Evolutionary conservation across 2,113 vertebrate genomes (phyloP).

Genomic region (Scortum barcoo): DNA sequence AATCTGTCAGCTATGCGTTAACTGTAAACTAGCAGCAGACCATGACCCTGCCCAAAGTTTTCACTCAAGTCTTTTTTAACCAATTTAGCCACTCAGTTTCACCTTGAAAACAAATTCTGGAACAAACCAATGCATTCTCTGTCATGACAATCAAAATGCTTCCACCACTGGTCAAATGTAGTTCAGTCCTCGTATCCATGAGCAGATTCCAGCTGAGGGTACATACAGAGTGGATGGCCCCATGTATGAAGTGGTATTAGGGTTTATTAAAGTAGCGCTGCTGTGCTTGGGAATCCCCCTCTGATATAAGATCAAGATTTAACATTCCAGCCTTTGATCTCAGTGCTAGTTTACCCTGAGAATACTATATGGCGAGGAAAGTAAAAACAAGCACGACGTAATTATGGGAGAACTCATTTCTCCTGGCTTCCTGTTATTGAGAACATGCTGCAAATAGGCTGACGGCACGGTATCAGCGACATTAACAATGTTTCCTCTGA

Average conservation of each 20-base stretch:
- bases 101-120: no score
- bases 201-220: constrained; percentile 2
- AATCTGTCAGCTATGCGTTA: no score
- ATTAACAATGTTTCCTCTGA: constrained; percentile 71
- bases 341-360: constrained; percentile 42
- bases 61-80: no score
- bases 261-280: constrained; percentile 51
- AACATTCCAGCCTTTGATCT: constrained; percentile 77
- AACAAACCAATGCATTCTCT: not conserved
- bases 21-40: no score
- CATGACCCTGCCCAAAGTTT: no score
- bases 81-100: no score
- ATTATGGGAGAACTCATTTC: constrained; percentile 78
- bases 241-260: constrained; percentile 47
- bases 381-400: constrained; percentile 55
- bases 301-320: constrained; percentile 66
- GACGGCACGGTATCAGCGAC: constrained; percentile 71
- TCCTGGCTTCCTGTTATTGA: constrained; percentile 80
- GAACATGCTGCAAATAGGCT: constrained; percentile 70
- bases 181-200: not conserved
- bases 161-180: not conserved
- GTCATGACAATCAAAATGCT: not conserved
- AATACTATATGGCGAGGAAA: constrained; percentile 60
- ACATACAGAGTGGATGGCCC: constrained; percentile 21
- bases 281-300: constrained; percentile 53